A percentile compares a stretch with the other conserved stretches of the same genome.
phyloP scores from a whole-genome alignment of 2,113 vertebrate genomes.

The Myotis brandtii region DNA sequence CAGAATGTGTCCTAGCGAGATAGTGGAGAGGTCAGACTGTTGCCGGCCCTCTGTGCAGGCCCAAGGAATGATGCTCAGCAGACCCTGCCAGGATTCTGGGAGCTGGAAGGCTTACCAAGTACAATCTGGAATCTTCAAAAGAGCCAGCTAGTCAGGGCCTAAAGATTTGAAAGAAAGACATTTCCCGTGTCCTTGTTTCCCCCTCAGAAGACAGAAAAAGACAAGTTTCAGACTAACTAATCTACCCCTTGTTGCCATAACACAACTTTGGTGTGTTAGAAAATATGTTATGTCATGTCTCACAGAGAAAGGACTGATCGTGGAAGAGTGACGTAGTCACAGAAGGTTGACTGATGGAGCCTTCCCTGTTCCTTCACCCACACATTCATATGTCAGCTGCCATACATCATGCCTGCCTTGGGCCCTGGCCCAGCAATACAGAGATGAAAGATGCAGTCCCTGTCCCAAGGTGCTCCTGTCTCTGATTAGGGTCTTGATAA shows the following conservation, averaged over 20 bases:
- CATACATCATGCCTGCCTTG: accelerated
- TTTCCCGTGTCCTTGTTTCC: slow-evolving; percentile 37
- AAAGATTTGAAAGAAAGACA: not conserved
- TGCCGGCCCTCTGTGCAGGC: not conserved
- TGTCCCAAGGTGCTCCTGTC: not conserved
- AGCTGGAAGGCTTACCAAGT: not conserved
- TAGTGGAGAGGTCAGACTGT: not conserved
- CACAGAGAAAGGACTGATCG: not conserved
- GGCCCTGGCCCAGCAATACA: accelerated
- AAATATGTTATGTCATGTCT: not conserved
- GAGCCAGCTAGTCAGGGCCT: slow-evolving; percentile 23
- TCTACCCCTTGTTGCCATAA: not conserved
- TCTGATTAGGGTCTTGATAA: not conserved
- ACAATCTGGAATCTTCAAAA: slow-evolving; percentile 43
- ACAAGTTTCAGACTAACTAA: not conserved
- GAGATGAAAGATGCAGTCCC: not conserved
- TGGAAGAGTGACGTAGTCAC: not conserved
- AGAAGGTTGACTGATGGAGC: not conserved
- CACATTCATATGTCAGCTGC: accelerated
- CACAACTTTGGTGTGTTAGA: not conserved
- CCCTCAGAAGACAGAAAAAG: not conserved
- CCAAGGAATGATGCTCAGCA: not conserved
- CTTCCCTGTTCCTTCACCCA: not conserved
- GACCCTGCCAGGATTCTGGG: not conserved
- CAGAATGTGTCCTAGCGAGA: not conserved